Evolutionary conservation across 2,113 vertebrate genomes (phyloP), one percentile per base, ranked within the genome.

Genomic region (Charina bottae): DNA sequence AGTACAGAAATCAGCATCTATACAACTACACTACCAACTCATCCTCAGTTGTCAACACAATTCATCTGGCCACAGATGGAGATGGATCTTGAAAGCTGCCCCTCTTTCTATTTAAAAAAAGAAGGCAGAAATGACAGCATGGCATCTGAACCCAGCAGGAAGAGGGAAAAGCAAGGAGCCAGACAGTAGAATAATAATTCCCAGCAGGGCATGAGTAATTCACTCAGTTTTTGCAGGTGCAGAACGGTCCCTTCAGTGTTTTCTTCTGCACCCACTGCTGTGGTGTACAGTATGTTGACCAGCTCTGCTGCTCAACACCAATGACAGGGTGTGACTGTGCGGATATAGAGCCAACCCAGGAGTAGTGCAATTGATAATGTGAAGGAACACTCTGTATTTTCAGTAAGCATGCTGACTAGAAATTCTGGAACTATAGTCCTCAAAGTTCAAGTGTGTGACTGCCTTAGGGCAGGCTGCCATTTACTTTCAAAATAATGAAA

Each of bases 391-490:
- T 19, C 68, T 37, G 17, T 21, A 37, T 78, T 78, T 78, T 78
- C 68, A 37, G 1, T 78, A 78, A 78, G 68, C 15, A 37, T 1
- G 7, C 17, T 78, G 15, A 37, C 68, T 78, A 37, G 33, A 2
- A 78, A 78, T 78, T 37, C 33, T 37, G 68, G 17, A 6, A 78
- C 68, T 37, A 37, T 78, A 37, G 33, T 78, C 68, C 15, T 37
- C 17, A 37, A 72, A 78, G 2, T 37, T 78, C 17, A 78, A 78
- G n/a, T n/a, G 15, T 37, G 33, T 78, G 33, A 78, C 33, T 78
- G 6, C 72, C 19, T 78, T 78, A 78, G 17, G 88, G 83, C 92
- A 91, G 83, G n/a, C 92, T 93, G 24, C 2, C n/a, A 23, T 1
- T 55, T 1, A 55, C 2, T 55, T 37, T 54, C 33, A 28, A 55